Evolutionary conservation across 1,140 invertebrate genomes (phyloP).

Genomic region (Neodiprion fabricii): DNA sequence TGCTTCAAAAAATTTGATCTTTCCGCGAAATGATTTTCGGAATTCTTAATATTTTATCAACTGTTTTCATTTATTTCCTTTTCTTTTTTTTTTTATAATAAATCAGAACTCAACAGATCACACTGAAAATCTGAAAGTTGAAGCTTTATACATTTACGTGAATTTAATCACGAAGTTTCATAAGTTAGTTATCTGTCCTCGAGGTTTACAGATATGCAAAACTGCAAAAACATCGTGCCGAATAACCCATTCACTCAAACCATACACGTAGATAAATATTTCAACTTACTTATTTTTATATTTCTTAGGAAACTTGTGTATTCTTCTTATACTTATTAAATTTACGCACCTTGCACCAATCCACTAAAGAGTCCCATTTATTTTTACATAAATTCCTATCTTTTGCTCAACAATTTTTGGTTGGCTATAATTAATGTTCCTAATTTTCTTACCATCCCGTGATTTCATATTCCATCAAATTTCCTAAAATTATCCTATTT

Average conservation of each 20-base stretch:
- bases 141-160: not conserved
- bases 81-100: too few species aligned
- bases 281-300: not conserved
- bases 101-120: too few species aligned
- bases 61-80: too few species aligned
- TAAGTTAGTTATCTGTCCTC: not conserved
- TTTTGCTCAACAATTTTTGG: too few species aligned
- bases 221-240: not conserved
- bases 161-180: not conserved
- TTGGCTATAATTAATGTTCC: too few species aligned
- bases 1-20: too few species aligned
- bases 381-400: not conserved
- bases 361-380: not conserved
- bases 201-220: not conserved
- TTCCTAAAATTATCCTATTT: too few species aligned
- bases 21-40: too few species aligned
- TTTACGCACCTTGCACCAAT: conserved; percentile 4
- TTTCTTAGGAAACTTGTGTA: not conserved
- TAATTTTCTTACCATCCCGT: too few species aligned
- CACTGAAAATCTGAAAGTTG: not conserved
- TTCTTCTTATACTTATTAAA: not conserved
- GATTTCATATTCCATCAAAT: too few species aligned
- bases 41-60: too few species aligned
- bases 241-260: not conserved
- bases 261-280: not conserved